Evolutionary conservation across 2,113 vertebrate species (phyloP).

Genomic region (Hylia prasina): DNA sequence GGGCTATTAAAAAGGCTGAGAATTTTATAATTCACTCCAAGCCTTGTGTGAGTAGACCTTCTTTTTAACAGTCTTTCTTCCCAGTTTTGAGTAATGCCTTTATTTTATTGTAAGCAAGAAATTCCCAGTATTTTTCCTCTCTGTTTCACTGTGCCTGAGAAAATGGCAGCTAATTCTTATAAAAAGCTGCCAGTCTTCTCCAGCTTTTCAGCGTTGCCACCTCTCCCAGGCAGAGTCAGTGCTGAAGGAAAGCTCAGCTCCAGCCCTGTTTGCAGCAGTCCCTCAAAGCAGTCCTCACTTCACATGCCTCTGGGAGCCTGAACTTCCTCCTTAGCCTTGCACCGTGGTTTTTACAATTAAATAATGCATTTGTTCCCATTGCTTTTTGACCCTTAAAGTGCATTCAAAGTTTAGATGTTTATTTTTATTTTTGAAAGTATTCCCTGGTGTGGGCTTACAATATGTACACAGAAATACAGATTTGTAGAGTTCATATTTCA

Average conservation of each 20-base stretch:
- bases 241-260: not conserved
- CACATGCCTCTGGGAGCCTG: constrained; percentile 9
- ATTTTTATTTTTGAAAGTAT: constrained; percentile 2
- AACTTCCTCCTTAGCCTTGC: not conserved
- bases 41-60: not conserved
- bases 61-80: not conserved
- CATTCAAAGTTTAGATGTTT: constrained; percentile 2
- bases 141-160: not conserved
- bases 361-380: not conserved
- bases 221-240: not conserved
- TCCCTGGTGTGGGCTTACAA: not conserved
- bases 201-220: not conserved
- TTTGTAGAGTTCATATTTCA: not conserved
- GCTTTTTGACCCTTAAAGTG: constrained; percentile 29
- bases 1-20: not conserved
- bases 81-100: not conserved
- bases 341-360: not conserved
- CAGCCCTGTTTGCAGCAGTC: not conserved
- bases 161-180: not conserved
- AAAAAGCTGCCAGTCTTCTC: not conserved
- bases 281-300: not conserved
- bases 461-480: not conserved
- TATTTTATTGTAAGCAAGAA: not conserved
- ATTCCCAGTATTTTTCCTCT: not conserved
- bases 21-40: not conserved